Conservation (phyloP, 2,888 invertebrate species). For the Drosophila macrospina region DNA sequence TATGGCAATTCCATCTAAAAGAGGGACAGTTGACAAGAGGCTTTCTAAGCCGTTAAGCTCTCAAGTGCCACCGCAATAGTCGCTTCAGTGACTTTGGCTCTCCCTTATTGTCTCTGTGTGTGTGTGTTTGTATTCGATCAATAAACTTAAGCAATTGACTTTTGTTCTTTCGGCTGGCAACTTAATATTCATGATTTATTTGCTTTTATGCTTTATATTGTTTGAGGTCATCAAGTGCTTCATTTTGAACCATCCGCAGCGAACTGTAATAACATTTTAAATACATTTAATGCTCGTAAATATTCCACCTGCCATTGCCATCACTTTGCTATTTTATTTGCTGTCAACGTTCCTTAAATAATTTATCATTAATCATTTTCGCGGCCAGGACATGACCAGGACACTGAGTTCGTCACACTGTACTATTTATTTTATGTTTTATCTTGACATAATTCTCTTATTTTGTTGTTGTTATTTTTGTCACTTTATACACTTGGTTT, state of each 20-base stretch:
- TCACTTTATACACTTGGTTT: conserved; percentile 27
- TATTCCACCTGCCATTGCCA: conserved; percentile 50
- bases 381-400: conserved; percentile 48
- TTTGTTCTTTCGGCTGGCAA: conserved; percentile 61
- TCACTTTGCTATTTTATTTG: conserved; percentile 41
- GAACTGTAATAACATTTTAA: conserved; percentile 69
- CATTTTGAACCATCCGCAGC: conserved; percentile 10
- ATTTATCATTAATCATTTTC: conserved; percentile 77
- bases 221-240: conserved; percentile 49
- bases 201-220: conserved; percentile 54
- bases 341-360: conserved; percentile 74
- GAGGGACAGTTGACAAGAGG: conserved; percentile 1
- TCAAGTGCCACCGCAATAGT: conserved; percentile 52
- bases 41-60: conserved; percentile 76
- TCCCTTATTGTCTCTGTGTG: no score
- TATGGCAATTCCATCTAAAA: conserved; percentile 37
- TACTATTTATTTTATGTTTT: conserved; percentile 11
- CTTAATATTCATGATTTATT: conserved; percentile 79
- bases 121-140: conserved; percentile 24
- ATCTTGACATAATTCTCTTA: conserved; percentile 37
- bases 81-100: conserved; percentile 20
- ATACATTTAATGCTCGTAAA: conserved; percentile 73
- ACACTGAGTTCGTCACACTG: conserved; percentile 28
- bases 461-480: conserved; percentile 24
- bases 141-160: conserved; percentile 71